Evolutionary conservation across 2,113 vertebrate genomes (phyloP).

Genomic region (Tinamus guttatus): DNA sequence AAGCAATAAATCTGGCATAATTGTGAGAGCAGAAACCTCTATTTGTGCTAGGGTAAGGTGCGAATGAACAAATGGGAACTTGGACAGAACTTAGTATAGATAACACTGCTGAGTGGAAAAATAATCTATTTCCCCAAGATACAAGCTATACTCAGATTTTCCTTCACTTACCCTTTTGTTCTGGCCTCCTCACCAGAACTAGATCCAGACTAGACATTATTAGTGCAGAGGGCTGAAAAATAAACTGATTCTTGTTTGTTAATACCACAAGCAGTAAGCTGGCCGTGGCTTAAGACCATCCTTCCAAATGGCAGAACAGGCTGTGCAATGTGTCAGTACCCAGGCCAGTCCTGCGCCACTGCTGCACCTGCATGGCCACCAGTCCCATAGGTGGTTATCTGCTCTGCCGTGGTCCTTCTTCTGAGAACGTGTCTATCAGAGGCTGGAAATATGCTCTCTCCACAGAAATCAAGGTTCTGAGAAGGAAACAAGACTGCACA

Average conservation of each 20-base stretch:
- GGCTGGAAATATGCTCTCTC: accelerated
- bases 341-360: not conserved
- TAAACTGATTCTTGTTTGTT: accelerated
- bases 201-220: too few species aligned
- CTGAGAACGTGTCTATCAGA: too few species aligned
- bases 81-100: not conserved
- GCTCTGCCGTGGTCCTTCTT: not conserved
- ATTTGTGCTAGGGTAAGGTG: not conserved
- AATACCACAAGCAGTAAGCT: accelerated
- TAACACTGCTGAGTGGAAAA: not conserved
- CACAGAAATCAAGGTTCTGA: accelerated
- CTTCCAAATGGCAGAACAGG: too few species aligned
- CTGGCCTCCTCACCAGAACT: not conserved
- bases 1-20: not conserved
- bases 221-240: accelerated
- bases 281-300: too few species aligned
- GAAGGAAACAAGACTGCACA: not conserved
- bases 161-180: not conserved
- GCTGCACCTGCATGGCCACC: too few species aligned
- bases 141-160: not conserved
- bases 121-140: not conserved
- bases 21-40: not conserved
- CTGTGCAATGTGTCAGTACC: not conserved
- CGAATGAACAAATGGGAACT: not conserved
- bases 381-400: too few species aligned